phyloP scores from a whole-genome alignment of 2,797 vertebrate genomes.

The Merluccius polli region DNA sequence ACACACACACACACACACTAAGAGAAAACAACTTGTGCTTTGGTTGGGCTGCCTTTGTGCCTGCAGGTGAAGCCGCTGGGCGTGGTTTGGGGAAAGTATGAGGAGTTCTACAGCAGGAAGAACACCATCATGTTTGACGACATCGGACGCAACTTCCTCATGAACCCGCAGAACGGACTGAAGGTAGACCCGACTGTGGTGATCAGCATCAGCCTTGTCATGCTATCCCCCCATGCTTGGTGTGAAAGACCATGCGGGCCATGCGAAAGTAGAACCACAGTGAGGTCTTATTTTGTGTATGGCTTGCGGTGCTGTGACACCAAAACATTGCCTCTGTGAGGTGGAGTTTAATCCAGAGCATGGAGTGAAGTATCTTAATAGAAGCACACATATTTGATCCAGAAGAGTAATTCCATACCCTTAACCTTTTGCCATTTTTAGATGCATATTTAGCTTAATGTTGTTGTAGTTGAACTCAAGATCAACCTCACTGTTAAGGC shows the following conservation, averaged over 20 bases:
- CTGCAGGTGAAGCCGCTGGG: conserved; percentile 93
- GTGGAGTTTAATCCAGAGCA: background rate
- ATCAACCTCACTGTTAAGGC: background rate
- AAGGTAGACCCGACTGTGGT: conserved; percentile 74
- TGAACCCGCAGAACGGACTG: conserved; percentile 98
- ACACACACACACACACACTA: background rate
- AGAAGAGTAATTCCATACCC: background rate
- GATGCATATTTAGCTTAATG: background rate
- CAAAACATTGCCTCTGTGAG: background rate
- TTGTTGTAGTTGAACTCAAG: background rate
- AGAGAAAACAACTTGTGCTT: background rate
- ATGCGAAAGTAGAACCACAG: background rate
- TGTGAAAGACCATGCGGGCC: too few species aligned
- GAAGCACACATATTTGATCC: background rate
- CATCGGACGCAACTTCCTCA: conserved; percentile 97
- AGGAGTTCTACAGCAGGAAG: conserved; percentile 92
- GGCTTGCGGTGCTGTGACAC: background rate
- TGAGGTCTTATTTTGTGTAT: background rate
- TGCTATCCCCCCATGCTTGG: too few species aligned
- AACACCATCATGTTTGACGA: conserved; percentile 99
- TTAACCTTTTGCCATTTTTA: background rate
- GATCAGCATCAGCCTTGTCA: background rate
- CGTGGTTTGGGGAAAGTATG: conserved; percentile 98
- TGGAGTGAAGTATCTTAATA: background rate
- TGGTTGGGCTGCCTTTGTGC: background rate